A percentile compares a stretch with the other conserved stretches of the same genome.
phyloP scores from a whole-genome alignment of 1,140 invertebrate genomes.

The Drosophila rhopaloa region DNA sequence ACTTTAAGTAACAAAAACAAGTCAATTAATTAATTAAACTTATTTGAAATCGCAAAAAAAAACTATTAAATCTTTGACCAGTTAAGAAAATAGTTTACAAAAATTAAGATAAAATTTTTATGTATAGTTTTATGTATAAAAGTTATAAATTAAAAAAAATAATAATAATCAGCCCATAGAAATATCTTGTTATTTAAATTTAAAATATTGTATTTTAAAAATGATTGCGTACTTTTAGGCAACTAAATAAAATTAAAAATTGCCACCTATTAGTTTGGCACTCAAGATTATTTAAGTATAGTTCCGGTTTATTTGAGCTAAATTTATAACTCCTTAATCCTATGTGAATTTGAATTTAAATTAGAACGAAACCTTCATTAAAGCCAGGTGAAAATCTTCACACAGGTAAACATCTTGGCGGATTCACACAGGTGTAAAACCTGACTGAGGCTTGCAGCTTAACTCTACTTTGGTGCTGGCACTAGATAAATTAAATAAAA shows the following conservation, averaged over 20 bases:
- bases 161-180: background rate
- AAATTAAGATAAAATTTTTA: too few species aligned
- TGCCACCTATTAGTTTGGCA: background rate
- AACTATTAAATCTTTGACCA: too few species aligned
- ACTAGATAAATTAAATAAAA: background rate
- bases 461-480: background rate
- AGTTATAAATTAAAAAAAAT: background rate
- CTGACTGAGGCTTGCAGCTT: background rate
- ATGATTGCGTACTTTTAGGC: background rate
- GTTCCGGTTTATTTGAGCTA: too few species aligned
- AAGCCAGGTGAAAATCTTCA: background rate
- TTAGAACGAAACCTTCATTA: background rate
- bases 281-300: too few species aligned
- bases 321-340: background rate
- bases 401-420: background rate
- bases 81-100: too few species aligned
- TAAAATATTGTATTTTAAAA: background rate
- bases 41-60: too few species aligned
- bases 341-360: background rate
- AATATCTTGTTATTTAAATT: background rate
- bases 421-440: constrained; percentile 3
- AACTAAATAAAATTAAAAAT: background rate
- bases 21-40: too few species aligned
- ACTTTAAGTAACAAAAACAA: too few species aligned
- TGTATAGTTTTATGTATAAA: too few species aligned